Evolutionary conservation across 2,113 vertebrate genomes (phyloP).

Genomic region (Canis aureus): DNA sequence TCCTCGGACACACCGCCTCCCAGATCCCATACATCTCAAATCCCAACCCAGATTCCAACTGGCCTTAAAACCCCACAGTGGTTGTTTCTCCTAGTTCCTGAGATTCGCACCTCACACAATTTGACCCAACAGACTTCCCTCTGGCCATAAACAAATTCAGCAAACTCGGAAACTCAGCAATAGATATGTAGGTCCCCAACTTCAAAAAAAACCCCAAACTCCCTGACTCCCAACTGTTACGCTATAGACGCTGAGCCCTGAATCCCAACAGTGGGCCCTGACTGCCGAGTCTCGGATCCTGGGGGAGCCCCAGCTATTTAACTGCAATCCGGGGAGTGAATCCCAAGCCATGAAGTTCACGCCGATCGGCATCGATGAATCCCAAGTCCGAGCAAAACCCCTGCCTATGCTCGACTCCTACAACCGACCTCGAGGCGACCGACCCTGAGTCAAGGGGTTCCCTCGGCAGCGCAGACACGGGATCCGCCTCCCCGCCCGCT

Average conservation of each 20-base stretch:
- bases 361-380: neutral
- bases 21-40: constrained; percentile 9
- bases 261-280: neutral
- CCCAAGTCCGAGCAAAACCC: neutral
- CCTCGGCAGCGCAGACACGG: neutral
- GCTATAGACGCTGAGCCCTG: neutral
- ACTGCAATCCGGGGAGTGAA: neutral
- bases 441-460: neutral
- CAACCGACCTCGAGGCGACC: neutral
- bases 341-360: neutral
- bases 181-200: neutral
- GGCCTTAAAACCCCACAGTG: neutral
- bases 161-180: neutral
- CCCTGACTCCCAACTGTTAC: neutral
- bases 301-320: neutral
- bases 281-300: neutral
- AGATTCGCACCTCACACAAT: neutral
- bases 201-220: constrained; percentile 9
- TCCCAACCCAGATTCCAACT: neutral
- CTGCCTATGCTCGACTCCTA: neutral
- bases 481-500: neutral
- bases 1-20: neutral
- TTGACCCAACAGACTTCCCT: neutral
- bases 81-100: constrained; percentile 40
- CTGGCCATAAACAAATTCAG: constrained; percentile 9